A percentile compares a stretch with the other conserved stretches of the same genome.
Conservation (phyloP, 2,113 vertebrate genomes). For the Geococcyx californianus region DNA sequence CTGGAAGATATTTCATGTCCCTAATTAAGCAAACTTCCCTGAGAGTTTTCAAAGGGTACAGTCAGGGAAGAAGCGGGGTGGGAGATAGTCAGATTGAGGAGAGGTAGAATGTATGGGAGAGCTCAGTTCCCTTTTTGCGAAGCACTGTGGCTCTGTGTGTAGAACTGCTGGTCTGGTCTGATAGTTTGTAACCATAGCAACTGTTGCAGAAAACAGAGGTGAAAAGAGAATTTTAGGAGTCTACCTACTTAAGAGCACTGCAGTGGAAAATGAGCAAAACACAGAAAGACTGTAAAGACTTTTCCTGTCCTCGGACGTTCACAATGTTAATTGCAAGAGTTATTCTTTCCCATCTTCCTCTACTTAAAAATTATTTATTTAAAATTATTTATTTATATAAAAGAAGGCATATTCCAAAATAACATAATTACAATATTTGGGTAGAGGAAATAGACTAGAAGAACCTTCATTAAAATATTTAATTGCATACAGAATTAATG, state of each 20-base stretch:
- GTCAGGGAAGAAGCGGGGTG: neutral
- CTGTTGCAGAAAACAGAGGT: neutral
- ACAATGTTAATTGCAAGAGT: neutral
- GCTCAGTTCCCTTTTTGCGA: neutral
- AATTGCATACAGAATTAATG: neutral
- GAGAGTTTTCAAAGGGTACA: neutral
- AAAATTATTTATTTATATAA: neutral
- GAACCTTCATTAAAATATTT: neutral
- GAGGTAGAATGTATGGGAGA: neutral
- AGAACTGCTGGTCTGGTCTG: neutral
- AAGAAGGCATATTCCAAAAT: neutral
- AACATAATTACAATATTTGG: neutral
- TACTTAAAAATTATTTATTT: neutral
- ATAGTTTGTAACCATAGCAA: slow-evolving; percentile 39
- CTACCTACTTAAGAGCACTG: neutral
- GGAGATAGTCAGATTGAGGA: neutral
- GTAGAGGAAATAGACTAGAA: neutral
- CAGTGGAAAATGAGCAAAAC: neutral
- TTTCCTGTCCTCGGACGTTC: neutral
- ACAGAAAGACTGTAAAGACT: neutral
- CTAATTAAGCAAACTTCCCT: neutral
- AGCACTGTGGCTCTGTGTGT: neutral
- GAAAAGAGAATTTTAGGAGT: neutral
- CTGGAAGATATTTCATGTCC: neutral
- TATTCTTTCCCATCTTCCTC: neutral